Percentiles rank a stretch among this genome's conserved stretches.
Conservation (phyloP, 2,888 invertebrate species). For the Pristionchus mayeri region DNA sequence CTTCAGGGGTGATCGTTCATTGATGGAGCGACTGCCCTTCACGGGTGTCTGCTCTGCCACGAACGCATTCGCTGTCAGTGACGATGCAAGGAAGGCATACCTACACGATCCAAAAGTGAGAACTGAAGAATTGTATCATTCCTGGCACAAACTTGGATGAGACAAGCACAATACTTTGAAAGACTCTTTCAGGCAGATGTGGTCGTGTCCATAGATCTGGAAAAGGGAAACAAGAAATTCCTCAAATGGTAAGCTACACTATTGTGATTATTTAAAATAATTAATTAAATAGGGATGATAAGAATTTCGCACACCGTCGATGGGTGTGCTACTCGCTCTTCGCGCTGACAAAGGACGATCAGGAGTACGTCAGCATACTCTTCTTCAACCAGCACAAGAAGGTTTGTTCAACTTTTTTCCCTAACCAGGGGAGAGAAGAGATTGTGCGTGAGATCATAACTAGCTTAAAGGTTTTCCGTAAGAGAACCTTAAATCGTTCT, state of each 20-base stretch:
- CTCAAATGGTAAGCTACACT: slow-evolving; percentile 8
- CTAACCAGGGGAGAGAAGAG: not conserved
- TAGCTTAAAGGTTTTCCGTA: not conserved
- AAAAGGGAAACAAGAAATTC: slow-evolving; percentile 10
- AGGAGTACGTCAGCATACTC: slow-evolving; percentile 44
- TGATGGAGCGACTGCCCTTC: slow-evolving; percentile 47
- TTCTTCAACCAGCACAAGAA: slow-evolving; percentile 51
- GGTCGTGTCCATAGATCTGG: slow-evolving; percentile 28
- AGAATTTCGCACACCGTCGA: slow-evolving; percentile 48
- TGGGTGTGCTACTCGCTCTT: slow-evolving; percentile 50
- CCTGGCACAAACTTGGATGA: too few species aligned
- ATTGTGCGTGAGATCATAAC: not conserved
- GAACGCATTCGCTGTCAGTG: slow-evolving; percentile 46
- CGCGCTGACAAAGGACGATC: not conserved
- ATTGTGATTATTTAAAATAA: not conserved
- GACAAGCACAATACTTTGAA: too few species aligned
- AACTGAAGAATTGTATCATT: too few species aligned
- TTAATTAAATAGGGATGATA: slow-evolving; percentile 47
- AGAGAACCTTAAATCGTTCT: not conserved
- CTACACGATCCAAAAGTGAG: slow-evolving; percentile 48
- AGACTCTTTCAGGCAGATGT: slow-evolving; percentile 46
- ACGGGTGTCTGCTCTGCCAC: slow-evolving; percentile 43
- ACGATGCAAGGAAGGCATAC: slow-evolving; percentile 43
- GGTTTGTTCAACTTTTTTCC: not conserved
- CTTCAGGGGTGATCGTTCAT: not conserved